Base-by-base conservation (phyloP, 2,797 vertebrate species). In the Chromobotia macracanthus region DNA sequence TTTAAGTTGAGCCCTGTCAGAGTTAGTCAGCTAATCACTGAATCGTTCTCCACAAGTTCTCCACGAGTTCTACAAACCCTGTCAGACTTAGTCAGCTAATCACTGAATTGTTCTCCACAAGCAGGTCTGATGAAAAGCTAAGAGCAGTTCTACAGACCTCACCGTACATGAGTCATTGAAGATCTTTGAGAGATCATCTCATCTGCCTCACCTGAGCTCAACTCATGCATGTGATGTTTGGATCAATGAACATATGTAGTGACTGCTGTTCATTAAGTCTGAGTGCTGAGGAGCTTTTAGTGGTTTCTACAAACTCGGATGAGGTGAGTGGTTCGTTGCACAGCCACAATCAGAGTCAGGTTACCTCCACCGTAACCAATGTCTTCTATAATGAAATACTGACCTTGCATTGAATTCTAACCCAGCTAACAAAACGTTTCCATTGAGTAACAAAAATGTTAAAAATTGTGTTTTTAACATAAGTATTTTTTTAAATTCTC, bases 201-300 rank as follows among this genome's bases (percentile, higher is more conserved):
- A 51, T 63, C 38, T 72, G 44, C 68, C 41, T 76, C 61, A 64
- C 60, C 48, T 75, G 72, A 69, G 53, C 28, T 79, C 61, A 75
- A 41, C 46, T 84, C 76, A 50, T 79, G 72, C 72, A 72, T 79
- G 76, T 44, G 72, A 70, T 28, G 61, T 28, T 48, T 46, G 58
- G 61, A 79, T 84, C 53, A 50, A 76, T 84, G 61, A 61, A 55
- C 58, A 73, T 25, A 23, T 55, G 51, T 63, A 44, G 51, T 63
- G 75, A 58, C 21, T 21, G 8, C 51, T 79, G 68, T 70, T 60
- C 58, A 79, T 71, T 65, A 72, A 82, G 71, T 79, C 58, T 66
- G 15, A 65, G 74, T 46, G 61, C 18, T 74, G 31, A 58, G 4
- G n/a, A 55, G 50, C 69, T 61, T 79, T 79, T 65, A 70, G 65